phyloP scores from a whole-genome alignment of 1,140 invertebrate species.

The Tyrophagus putrescentiae region DNA sequence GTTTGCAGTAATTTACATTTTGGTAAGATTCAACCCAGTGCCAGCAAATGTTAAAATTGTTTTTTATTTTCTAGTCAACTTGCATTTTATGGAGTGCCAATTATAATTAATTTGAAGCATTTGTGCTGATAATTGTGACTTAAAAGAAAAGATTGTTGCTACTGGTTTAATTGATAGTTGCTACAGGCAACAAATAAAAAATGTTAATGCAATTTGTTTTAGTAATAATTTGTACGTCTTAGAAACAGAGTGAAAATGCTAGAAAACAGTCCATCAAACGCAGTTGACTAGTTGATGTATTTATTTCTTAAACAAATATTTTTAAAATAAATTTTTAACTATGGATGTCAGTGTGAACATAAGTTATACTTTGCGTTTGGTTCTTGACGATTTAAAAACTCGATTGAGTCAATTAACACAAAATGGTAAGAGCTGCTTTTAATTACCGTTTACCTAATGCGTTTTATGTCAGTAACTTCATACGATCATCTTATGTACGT shows the following conservation, averaged over 20 bases:
- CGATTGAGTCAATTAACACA: background rate
- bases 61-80: too few species aligned
- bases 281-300: too few species aligned
- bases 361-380: constrained; percentile 1
- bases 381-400: constrained; percentile 3
- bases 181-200: too few species aligned
- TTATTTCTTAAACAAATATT: too few species aligned
- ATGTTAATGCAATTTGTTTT: too few species aligned
- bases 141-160: too few species aligned
- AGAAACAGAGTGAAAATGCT: too few species aligned
- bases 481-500: constrained; percentile 7
- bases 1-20: constrained; percentile 16
- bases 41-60: constrained; percentile 8
- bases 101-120: background rate
- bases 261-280: too few species aligned
- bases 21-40: background rate
- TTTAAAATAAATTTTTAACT: too few species aligned
- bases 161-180: too few species aligned
- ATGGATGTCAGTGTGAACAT: constrained; percentile 6
- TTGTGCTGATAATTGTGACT: background rate
- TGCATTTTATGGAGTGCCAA: too few species aligned
- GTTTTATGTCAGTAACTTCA: background rate
- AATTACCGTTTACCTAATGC: background rate
- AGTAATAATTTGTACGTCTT: too few species aligned
- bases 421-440: background rate